Base-by-base conservation (phyloP, 2,797 vertebrate species). In the Sebastolobus alascanus region DNA sequence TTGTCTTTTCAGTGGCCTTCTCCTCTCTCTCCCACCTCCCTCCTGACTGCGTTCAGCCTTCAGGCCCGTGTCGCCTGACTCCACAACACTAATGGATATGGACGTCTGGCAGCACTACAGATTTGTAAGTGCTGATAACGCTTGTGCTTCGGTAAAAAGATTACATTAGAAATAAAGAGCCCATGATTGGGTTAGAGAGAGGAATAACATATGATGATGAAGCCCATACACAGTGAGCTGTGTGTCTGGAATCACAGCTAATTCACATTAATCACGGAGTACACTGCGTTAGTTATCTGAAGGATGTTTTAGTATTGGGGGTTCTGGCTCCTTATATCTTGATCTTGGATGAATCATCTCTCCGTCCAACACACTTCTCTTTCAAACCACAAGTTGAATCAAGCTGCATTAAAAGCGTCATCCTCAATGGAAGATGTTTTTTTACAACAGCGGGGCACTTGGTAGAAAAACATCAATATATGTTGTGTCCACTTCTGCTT, bases 161-260 rank as follows among this genome's bases (percentile, higher is more conserved):
- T 93, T 93, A 92, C 52, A 84, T 90, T 86, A 75, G 82, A 80
- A 89, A 90, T 92, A 91, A 93, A 91, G 81, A 86, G 88, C 78
- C 13, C 72, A 79, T 90, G 84, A 95, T 92, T 88, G 75, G 79
- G 88, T 95, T 94, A 93, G 61, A 77, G 78, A 16, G 66, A 81
- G 80, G 85, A 90, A 87, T 80, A 91, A 87, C 68, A 85, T 85
- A 89, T 88, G 80, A 88, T 84, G 85, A 91, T 87, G 88, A 88
- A 85, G 76, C 31, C 74, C 61, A 79, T 86, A 80, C 60, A 67
- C 75, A 29, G 64, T 18, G 73, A 75, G 72, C 88, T 84, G 82
- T 76, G 77, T 84, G 87, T 61, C 87, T 86, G 84, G 79, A 88
- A 90, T 82, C 50, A 50, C 29, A 66, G 70, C 55, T 55, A 75